phyloP scores from a whole-genome alignment of 1,140 invertebrate species.

The Brachionus paranguensis region DNA sequence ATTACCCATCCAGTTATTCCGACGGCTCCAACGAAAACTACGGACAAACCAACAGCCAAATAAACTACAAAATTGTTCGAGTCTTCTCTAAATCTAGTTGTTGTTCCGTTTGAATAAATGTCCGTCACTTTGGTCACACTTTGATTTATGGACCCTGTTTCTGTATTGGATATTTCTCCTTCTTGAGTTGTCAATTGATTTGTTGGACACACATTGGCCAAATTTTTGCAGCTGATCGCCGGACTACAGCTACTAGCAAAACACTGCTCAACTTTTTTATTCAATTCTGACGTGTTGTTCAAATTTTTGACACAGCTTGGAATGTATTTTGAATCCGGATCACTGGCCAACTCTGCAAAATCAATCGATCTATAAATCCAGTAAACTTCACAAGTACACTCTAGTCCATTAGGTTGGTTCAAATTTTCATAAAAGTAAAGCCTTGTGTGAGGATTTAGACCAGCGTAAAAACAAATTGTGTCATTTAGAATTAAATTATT shows the following conservation, averaged over 20 bases:
- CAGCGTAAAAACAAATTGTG: not conserved
- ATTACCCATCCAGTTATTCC: not conserved
- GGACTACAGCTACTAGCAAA: not conserved
- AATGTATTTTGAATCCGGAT: not conserved
- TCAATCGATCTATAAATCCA: constrained; percentile 12
- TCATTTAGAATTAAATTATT: not conserved
- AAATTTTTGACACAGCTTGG: not conserved
- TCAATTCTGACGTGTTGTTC: not conserved
- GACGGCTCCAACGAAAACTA: not conserved
- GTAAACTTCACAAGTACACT: constrained; percentile 8
- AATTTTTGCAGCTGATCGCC: not conserved
- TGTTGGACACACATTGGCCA: not conserved
- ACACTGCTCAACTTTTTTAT: not conserved
- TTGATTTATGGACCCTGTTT: not conserved
- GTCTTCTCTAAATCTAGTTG: not conserved
- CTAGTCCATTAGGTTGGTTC: not conserved
- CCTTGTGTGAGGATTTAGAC: not conserved
- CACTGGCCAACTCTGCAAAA: not conserved
- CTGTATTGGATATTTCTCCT: not conserved
- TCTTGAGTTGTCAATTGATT: not conserved
- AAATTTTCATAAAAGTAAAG: constrained; percentile 36
- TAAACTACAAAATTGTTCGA: not conserved
- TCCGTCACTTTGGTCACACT: not conserved
- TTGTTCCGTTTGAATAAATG: not conserved
- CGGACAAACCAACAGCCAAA: not conserved